Conservation (phyloP, 2,888 invertebrate genomes). For the Leucoma salicis region DNA sequence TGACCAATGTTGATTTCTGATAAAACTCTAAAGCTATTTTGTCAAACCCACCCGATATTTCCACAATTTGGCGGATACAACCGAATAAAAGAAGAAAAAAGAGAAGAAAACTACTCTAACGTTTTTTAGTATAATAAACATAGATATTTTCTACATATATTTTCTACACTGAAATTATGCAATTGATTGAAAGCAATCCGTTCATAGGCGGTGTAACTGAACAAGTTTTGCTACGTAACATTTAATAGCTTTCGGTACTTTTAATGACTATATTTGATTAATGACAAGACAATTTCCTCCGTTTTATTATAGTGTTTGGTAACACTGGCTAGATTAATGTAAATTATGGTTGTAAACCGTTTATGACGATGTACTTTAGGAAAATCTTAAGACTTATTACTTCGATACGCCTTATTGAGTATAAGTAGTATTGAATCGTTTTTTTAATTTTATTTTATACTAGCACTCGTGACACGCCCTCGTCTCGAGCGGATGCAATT, state of each 20-base stretch:
- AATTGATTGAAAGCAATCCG: conserved; percentile 55
- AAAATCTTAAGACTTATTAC: conserved; percentile 3
- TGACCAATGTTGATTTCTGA: too few relatives aligned
- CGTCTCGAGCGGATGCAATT: too few relatives aligned
- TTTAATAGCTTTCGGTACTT: conserved; percentile 42
- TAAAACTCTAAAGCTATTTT: too few relatives aligned
- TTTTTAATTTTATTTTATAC: background rate
- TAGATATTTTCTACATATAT: background rate
- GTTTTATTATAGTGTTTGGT: conserved; percentile 24
- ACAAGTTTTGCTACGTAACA: conserved; percentile 40
- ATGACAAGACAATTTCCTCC: conserved; percentile 42
- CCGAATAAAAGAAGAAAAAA: too few relatives aligned
- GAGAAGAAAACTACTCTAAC: too few relatives aligned
- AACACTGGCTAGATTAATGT: conserved; percentile 20
- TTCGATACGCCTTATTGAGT: background rate
- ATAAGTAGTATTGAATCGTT: background rate
- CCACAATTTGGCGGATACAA: too few relatives aligned
- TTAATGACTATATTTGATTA: conserved; percentile 45
- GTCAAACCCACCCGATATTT: too few relatives aligned
- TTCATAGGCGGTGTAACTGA: conserved; percentile 34
- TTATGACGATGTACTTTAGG: conserved; percentile 5
- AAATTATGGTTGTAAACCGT: conserved; percentile 17
- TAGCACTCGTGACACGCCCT: too few relatives aligned
- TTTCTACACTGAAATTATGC: conserved; percentile 30
- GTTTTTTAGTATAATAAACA: background rate